Conservation (phyloP, 2,113 vertebrate genomes). For the Himantopus leucocephalus region DNA sequence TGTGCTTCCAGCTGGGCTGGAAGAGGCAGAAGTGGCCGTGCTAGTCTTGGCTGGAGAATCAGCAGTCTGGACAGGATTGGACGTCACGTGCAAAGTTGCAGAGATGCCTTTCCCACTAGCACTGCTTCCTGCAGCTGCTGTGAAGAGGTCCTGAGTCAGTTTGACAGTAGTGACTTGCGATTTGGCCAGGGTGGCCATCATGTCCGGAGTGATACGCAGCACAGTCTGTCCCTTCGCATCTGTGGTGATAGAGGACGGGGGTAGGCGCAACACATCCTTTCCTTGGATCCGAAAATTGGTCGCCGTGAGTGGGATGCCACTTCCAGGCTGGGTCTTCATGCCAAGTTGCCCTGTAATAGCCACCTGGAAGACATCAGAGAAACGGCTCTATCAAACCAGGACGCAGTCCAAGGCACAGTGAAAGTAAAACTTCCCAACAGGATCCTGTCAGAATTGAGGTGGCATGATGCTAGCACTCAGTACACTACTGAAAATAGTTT, state of each 20-base stretch:
- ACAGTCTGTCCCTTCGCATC: conserved; percentile 96
- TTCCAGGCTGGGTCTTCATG: conserved; percentile 82
- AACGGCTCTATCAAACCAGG: not conserved
- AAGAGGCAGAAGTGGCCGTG: conserved; percentile 60
- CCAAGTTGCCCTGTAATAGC: conserved; percentile 93
- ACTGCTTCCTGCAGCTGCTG: conserved; percentile 66
- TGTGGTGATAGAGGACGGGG: conserved; percentile 93
- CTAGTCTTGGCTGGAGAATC: conserved; percentile 76
- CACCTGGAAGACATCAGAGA: conserved; percentile 75
- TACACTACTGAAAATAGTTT: not conserved
- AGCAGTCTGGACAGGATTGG: conserved; percentile 77
- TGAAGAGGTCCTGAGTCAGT: conserved; percentile 92
- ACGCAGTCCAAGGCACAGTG: not conserved
- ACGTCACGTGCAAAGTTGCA: conserved; percentile 88
- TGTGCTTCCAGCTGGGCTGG: conserved; percentile 74
- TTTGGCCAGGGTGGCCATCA: conserved; percentile 97
- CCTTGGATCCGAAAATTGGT: conserved; percentile 95
- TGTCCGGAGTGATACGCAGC: conserved; percentile 95
- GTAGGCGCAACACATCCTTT: conserved; percentile 93
- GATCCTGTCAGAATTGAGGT: not conserved
- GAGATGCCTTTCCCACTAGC: conserved; percentile 87
- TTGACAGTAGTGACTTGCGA: conserved; percentile 95
- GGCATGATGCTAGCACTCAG: too few species aligned
- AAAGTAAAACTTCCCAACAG: not conserved
- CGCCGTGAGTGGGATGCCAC: conserved; percentile 86